Evolutionary conservation across 2,888 invertebrate species (phyloP).

Genomic region (Drosophila borborema): DNA sequence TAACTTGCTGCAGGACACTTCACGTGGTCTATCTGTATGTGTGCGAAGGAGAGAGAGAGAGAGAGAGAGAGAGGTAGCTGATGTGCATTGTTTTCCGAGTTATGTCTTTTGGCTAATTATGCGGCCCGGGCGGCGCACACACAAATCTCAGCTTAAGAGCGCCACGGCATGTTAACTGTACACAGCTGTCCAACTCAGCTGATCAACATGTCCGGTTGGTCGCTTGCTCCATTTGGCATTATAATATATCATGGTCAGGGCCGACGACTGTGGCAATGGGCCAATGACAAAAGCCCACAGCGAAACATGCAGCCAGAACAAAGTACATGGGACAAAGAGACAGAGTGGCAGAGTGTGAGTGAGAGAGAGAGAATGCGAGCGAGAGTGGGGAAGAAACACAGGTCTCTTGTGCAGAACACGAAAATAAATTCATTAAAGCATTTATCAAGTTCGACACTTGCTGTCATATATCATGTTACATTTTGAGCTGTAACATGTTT

Average conservation of each 20-base stretch:
- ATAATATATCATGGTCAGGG: slow-evolving; percentile 81
- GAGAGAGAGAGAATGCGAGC: neutral
- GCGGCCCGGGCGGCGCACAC: slow-evolving; percentile 24
- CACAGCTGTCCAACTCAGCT: slow-evolving; percentile 17
- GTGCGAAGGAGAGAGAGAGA: neutral
- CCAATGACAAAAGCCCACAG: slow-evolving; percentile 40
- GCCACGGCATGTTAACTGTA: slow-evolving; percentile 67
- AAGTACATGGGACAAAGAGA: neutral
- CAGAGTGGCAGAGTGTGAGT: too few relatives aligned
- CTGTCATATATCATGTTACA: slow-evolving; percentile 72
- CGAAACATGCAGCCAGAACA: slow-evolving; percentile 6
- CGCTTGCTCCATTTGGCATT: slow-evolving; percentile 63
- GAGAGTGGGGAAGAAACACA: neutral
- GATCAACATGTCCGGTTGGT: slow-evolving; percentile 29
- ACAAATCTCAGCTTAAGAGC: slow-evolving; percentile 69
- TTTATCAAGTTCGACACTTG: slow-evolving; percentile 80
- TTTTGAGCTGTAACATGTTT: slow-evolving; percentile 70
- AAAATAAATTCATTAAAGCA: slow-evolving; percentile 78
- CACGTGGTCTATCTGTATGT: neutral
- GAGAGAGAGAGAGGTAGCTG: neutral
- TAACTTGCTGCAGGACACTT: slow-evolving; percentile 40
- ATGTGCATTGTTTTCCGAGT: slow-evolving; percentile 19
- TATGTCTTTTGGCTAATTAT: slow-evolving; percentile 45
- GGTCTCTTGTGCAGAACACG: slow-evolving; percentile 56
- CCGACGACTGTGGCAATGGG: slow-evolving; percentile 55